Conservation (phyloP, 2,113 vertebrate genomes). For the Pituophis catenifer region DNA sequence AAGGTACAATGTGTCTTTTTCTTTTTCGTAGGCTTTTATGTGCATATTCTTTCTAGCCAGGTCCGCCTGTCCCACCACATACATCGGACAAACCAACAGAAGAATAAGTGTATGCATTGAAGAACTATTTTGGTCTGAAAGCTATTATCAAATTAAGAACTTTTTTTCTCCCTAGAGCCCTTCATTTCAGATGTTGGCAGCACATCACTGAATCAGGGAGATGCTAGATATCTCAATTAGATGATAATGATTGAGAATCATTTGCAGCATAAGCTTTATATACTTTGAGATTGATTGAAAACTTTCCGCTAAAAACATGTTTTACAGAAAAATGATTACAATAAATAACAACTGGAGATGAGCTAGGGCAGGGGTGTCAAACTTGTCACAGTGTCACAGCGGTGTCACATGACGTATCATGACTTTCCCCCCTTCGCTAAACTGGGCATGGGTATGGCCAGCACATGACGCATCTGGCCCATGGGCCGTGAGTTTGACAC, state of each 20-base stretch:
- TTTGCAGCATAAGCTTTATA: slow-evolving; percentile 46
- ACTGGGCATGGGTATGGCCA: too few species aligned
- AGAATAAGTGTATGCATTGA: too few species aligned
- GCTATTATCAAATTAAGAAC: slow-evolving; percentile 13
- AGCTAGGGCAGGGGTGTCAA: slow-evolving; percentile 12
- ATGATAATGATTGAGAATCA: slow-evolving; percentile 34
- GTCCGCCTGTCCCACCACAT: too few species aligned
- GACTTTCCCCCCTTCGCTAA: too few species aligned
- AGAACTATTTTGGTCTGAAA: slow-evolving; percentile 4
- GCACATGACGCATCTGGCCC: too few species aligned
- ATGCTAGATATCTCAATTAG: slow-evolving; percentile 42
- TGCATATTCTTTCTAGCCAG: too few species aligned
- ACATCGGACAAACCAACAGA: too few species aligned
- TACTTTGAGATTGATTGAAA: slow-evolving; percentile 33
- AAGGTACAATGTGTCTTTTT: too few species aligned
- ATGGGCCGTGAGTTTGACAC: too few species aligned
- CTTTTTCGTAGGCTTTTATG: too few species aligned
- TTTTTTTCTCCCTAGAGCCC: slow-evolving; percentile 12
- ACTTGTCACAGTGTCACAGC: too few species aligned
- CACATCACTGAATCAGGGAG: slow-evolving; percentile 40
- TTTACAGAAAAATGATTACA: slow-evolving; percentile 5
- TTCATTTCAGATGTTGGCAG: slow-evolving; percentile 46
- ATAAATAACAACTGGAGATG: slow-evolving; percentile 33
- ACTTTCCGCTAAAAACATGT: slow-evolving; percentile 35
- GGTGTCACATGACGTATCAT: too few species aligned